These are phyloP conservation scores for Apomyelois bistriatella DNA, from an alignment of 2,888 invertebrate genomes.

Conservation along the genomic window DNA sequence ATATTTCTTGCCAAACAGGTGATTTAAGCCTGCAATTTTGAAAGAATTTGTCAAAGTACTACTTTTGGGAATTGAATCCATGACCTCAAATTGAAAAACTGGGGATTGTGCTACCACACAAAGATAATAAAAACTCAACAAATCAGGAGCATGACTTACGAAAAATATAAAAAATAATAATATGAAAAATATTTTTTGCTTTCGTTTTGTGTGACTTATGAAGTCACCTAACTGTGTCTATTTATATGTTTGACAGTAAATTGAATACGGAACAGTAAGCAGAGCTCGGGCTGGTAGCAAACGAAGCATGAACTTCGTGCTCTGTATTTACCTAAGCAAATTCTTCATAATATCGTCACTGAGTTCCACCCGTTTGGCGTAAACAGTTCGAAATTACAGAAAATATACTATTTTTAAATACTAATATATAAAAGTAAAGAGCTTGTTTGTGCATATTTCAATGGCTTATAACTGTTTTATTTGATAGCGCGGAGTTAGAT, in stretches of 20 bases:
- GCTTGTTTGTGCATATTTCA: no score
- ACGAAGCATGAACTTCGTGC: conserved; percentile 24
- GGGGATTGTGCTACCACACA: no score
- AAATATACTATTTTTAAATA: no score
- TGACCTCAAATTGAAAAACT: no score
- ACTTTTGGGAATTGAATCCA: no score
- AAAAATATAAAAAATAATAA: not conserved
- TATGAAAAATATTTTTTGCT: not conserved
- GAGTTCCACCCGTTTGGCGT: conserved; percentile 9
- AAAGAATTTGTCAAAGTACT: no score
- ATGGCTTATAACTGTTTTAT: no score
- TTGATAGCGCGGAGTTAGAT: no score
- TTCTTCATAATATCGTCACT: conserved; percentile 35
- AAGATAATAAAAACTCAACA: no score
- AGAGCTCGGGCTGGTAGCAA: conserved; percentile 10
- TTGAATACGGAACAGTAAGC: not conserved
- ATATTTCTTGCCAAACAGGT: no score
- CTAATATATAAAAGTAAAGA: no score
- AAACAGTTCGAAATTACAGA: not conserved
- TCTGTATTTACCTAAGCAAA: conserved; percentile 32
- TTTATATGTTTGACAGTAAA: conserved; percentile 5
- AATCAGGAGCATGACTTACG: not conserved
- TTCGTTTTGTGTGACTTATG: not conserved
- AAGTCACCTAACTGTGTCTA: not conserved
- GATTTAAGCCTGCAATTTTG: no score